phyloP scores from a whole-genome alignment of 1,140 invertebrate species.

The Stegodyphus dumicola region DNA sequence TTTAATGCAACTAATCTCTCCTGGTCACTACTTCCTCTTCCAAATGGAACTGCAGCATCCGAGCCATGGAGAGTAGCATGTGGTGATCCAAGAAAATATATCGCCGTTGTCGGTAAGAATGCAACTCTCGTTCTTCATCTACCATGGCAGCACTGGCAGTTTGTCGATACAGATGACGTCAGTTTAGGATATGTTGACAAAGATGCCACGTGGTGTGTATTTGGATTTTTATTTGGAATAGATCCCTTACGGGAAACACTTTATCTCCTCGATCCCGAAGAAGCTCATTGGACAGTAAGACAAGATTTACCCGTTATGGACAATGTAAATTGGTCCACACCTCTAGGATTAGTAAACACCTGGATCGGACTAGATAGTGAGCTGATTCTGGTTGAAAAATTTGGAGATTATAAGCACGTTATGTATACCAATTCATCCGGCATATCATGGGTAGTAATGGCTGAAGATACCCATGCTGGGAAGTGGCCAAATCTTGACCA shows the following conservation, averaged over 20 bases:
- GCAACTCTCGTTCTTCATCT: slow-evolving; percentile 26
- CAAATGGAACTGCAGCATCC: slow-evolving; percentile 25
- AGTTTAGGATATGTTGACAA: slow-evolving; percentile 32
- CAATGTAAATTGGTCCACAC: slow-evolving; percentile 31
- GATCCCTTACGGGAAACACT: slow-evolving; percentile 31
- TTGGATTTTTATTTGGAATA: slow-evolving; percentile 2
- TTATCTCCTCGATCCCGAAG: slow-evolving; percentile 26
- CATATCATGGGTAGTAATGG: slow-evolving; percentile 23
- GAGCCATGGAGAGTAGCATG: slow-evolving; percentile 40
- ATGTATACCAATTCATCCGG: slow-evolving; percentile 44
- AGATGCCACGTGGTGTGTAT: slow-evolving; percentile 37
- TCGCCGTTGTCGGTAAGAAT: slow-evolving; percentile 24
- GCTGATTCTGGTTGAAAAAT: slow-evolving; percentile 35
- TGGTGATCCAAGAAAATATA: slow-evolving; percentile 16
- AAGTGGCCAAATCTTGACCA: slow-evolving; percentile 33
- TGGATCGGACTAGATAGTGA: slow-evolving; percentile 26
- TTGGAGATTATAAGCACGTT: slow-evolving; percentile 10
- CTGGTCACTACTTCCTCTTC: slow-evolving; percentile 40
- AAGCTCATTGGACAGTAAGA: slow-evolving; percentile 33
- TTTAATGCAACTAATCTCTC: slow-evolving; percentile 48
- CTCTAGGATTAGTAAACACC: slow-evolving; percentile 22
- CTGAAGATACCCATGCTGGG: slow-evolving; percentile 1
- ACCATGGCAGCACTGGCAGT: slow-evolving; percentile 51
- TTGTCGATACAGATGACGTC: slow-evolving; percentile 32
- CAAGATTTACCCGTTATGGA: slow-evolving; percentile 18